These are phyloP conservation scores for Rhogogaster chlorosoma DNA, from an alignment of 2,888 invertebrate genomes.

Conservation along the genomic window DNA sequence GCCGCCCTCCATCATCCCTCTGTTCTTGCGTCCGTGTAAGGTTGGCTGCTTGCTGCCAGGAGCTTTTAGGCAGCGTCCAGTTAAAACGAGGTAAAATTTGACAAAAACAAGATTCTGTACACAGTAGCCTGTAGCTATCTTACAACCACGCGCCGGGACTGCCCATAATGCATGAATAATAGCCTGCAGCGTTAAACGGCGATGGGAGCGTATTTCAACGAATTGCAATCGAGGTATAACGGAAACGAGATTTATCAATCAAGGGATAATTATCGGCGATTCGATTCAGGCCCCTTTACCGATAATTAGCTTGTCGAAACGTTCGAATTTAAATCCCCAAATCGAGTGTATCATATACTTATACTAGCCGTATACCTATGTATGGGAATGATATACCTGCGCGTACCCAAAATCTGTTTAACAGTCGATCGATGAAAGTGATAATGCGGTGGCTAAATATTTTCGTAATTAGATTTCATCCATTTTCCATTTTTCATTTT, in stretches of 20 bases:
- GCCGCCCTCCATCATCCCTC: not conserved
- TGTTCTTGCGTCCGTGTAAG: not conserved
- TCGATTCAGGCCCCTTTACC: not conserved
- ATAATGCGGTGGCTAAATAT: not conserved
- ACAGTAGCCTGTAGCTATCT: not conserved
- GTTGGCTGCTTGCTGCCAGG: not conserved
- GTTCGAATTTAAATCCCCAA: not conserved
- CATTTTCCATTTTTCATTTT: not conserved
- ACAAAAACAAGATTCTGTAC: not conserved
- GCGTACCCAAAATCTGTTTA: not conserved
- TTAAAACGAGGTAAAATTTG: not conserved
- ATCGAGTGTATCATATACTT: not conserved
- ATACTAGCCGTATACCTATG: not conserved
- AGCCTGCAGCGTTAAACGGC: not conserved
- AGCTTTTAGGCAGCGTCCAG: not conserved
- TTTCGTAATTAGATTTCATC: not conserved
- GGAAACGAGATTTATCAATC: not conserved
- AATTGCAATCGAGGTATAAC: not conserved
- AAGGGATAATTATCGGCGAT: not conserved
- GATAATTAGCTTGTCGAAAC: not conserved
- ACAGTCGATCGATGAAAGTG: not conserved
- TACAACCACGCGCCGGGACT: not conserved
- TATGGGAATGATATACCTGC: not conserved
- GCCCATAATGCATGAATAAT: not conserved
- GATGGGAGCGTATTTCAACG: not conserved